Conservation (phyloP, 2,888 invertebrate species). For the Leptogaster cylindrica region DNA sequence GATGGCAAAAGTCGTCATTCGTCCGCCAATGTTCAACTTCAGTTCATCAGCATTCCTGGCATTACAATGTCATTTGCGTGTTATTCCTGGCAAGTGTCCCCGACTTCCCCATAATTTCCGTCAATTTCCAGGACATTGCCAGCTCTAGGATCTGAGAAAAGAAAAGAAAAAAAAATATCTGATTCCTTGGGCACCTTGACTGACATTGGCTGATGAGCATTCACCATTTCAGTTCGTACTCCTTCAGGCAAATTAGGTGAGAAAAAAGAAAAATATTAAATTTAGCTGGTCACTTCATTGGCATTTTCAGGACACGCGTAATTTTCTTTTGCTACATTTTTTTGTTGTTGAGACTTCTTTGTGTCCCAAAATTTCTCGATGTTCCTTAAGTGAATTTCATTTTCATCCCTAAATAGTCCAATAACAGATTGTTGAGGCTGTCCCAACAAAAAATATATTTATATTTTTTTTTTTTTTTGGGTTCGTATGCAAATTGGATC, state of each 20-base stretch:
- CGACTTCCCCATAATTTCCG: slow-evolving; percentile 35
- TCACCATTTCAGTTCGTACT: slow-evolving; percentile 2
- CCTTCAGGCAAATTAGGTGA: slow-evolving; percentile 37
- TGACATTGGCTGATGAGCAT: background rate
- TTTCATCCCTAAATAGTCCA: no score
- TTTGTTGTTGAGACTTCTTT: background rate
- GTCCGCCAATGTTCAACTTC: slow-evolving; percentile 16
- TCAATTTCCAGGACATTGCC: slow-evolving; percentile 32
- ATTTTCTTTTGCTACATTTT: background rate
- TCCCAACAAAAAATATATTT: no score
- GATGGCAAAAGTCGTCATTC: slow-evolving; percentile 19
- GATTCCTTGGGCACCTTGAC: slow-evolving; percentile 11
- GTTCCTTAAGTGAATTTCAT: slow-evolving; percentile 5
- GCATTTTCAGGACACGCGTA: background rate
- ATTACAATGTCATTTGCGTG: slow-evolving; percentile 36
- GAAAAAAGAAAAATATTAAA: slow-evolving; percentile 41
- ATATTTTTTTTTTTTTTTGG: background rate
- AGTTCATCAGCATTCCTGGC: slow-evolving; percentile 31
- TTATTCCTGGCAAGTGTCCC: slow-evolving; percentile 23
- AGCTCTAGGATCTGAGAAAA: no score
- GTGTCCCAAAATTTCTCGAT: slow-evolving; percentile 3
- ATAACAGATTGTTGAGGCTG: no score
- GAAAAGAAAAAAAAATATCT: slow-evolving; percentile 26
- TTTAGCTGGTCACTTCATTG: slow-evolving; percentile 39
- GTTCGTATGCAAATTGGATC: slow-evolving; percentile 8